A percentile compares a stretch with the other conserved stretches of the same genome.
phyloP scores from a whole-genome alignment of 2,113 vertebrate species.

The Rhadina sibilatrix region DNA sequence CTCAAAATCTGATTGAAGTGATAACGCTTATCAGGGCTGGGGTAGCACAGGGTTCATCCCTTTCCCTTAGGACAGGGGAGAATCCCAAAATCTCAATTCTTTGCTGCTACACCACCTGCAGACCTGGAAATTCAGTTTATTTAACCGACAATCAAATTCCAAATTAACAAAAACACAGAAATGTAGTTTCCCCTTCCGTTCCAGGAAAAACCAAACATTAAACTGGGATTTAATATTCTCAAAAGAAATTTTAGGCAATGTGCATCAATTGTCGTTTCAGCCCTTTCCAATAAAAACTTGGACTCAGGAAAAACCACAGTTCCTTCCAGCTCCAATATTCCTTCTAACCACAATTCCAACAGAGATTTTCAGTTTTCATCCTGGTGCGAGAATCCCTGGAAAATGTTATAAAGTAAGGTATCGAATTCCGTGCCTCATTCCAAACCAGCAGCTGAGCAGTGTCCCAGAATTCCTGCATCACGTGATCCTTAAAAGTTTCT shows the following conservation, averaged over 20 bases:
- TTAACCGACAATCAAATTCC: neutral
- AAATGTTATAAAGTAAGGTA: neutral
- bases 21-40: neutral
- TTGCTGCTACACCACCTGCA: neutral
- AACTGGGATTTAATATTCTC: neutral
- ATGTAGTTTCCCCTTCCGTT: neutral
- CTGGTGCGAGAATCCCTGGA: neutral
- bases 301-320: neutral
- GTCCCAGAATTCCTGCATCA: neutral
- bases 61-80: neutral
- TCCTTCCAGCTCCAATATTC: neutral
- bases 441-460: neutral
- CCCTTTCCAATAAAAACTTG: neutral
- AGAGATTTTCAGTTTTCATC: neutral
- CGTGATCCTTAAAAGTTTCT: rapidly evolving
- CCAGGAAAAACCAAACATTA: rapidly evolving
- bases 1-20: neutral
- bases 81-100: neutral
- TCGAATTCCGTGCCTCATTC: neutral
- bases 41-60: neutral
- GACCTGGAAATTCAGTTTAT: neutral
- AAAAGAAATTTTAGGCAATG: neutral
- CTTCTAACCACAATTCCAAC: neutral
- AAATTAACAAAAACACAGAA: neutral
- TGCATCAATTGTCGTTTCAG: neutral